Evolutionary conservation across 2,113 vertebrate genomes (phyloP), one percentile per base, ranked within the genome.

Genomic region (Campylorhamphus procurvoides): DNA sequence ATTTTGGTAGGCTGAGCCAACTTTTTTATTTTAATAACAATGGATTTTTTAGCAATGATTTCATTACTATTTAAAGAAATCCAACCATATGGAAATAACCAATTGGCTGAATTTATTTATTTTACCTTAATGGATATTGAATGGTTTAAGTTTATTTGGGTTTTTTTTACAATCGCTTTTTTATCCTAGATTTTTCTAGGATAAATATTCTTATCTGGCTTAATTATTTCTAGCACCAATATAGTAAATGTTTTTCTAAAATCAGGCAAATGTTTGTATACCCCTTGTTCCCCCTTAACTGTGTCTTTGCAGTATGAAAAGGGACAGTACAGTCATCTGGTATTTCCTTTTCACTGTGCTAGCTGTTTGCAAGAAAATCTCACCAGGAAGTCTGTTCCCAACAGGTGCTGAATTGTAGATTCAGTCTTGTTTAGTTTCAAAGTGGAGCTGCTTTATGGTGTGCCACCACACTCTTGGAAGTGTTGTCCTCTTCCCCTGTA

Each of bases 61-160:
- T 98, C 97, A 98, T 98, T 98, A 98, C 97, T 96, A 98, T 98
- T 98, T 98, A 98, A 98, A 97, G 97, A 98, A 98, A 98, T 98
- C 96, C 93, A 95, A 84, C 96, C 39, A 15, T 96, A 90, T 97
- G 94, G 97, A 98, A 98, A 97, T 98, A 98, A 96, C 96, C 97
- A 97, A 97, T 98, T 97, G 96, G 94, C 96, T 97, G 92, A 83
- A 96, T 94, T 98, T 97, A 90, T 96, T 95, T 77, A 89, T 97
- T 97, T 97, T 90, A 90, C 73, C 93, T 94, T 97, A 96, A 95
- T 97, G 97, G 87, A 96, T 97, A 72, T 90, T 95, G 95, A 84
- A 88, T 53, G 80, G 39, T 86, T 95, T 96, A 85, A 37, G 69
- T 88, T 94, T 96, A 33, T 94, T 80, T 92, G 19, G 46, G 20